These are phyloP conservation scores for Nematolebias whitei DNA, from an alignment of 2,113 vertebrate species.

Conservation along the genomic window DNA sequence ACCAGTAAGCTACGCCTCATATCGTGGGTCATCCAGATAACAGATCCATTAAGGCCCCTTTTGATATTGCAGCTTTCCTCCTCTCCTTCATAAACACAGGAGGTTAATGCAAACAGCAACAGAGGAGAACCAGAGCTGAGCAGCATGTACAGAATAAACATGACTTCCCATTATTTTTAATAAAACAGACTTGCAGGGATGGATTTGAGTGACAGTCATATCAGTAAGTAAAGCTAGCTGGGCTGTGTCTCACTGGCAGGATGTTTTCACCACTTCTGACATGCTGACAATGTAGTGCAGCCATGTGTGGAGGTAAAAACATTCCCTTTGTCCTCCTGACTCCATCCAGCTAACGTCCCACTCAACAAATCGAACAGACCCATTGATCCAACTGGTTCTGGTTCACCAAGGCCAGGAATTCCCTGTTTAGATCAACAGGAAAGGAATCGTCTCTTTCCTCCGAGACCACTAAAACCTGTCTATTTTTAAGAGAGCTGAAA, in stretches of 20 bases:
- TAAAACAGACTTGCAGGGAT: not conserved
- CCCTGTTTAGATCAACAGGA: conserved; percentile 59
- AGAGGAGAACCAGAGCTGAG: conserved; percentile 29
- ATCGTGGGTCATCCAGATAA: conserved; percentile 61
- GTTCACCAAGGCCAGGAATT: conserved; percentile 74
- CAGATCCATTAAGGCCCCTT: conserved; percentile 58
- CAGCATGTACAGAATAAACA: too few relatives aligned
- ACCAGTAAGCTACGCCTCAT: not conserved
- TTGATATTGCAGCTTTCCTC: conserved; percentile 38
- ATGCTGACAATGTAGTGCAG: conserved; percentile 57
- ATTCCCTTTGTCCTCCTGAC: conserved; percentile 28
- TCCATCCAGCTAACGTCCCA: conserved; percentile 27
- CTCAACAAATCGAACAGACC: conserved; percentile 30
- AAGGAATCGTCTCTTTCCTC: conserved; percentile 58
- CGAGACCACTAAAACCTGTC: conserved; percentile 66
- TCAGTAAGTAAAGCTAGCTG: not conserved
- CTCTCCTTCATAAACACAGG: conserved; percentile 4
- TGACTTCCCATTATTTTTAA: conserved; percentile 5
- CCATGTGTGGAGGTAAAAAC: conserved; percentile 66
- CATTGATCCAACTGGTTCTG: conserved; percentile 74
- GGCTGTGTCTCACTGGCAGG: conserved; percentile 38
- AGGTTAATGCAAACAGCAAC: conserved; percentile 9
- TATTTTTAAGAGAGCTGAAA: conserved; percentile 39
- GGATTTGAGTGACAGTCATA: not conserved
- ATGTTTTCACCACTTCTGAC: conserved; percentile 40